Conservation (phyloP, 2,888 invertebrate genomes). For the Limnephilus lunatus region DNA sequence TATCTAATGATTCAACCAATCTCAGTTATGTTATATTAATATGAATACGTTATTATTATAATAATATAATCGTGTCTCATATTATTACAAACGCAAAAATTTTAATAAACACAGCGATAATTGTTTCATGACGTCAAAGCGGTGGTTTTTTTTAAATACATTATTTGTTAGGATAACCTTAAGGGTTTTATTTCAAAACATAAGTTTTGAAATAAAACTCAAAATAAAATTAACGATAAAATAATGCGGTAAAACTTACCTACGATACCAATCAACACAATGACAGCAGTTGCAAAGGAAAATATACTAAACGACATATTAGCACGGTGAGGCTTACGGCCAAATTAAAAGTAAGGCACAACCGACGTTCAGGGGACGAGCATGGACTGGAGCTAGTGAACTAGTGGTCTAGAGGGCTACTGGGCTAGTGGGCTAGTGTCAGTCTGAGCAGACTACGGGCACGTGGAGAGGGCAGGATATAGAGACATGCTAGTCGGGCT, state of each 20-base stretch:
- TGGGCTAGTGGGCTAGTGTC: neutral
- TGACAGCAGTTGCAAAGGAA: slow-evolving; percentile 34
- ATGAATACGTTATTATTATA: too few species aligned
- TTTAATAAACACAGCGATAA: neutral
- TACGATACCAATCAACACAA: slow-evolving; percentile 51
- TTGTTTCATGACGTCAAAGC: neutral
- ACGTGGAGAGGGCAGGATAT: neutral
- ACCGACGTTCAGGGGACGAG: slow-evolving; percentile 9
- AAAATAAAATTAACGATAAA: neutral
- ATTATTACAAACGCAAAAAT: neutral
- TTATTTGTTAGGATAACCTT: neutral
- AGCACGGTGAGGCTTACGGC: slow-evolving; percentile 14
- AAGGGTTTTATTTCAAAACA: too few species aligned
- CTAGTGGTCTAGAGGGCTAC: neutral
- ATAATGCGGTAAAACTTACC: slow-evolving; percentile 52
- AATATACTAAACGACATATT: slow-evolving; percentile 53
- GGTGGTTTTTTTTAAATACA: neutral
- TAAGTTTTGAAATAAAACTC: neutral
- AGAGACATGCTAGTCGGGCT: neutral
- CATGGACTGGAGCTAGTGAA: neutral
- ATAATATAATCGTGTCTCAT: too few species aligned
- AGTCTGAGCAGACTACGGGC: neutral
- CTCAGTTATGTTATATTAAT: neutral
- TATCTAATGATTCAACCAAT: neutral
- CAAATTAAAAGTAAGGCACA: slow-evolving; percentile 37